phyloP scores from a whole-genome alignment of 2,888 invertebrate species.

The Ectemnius lituratus region DNA sequence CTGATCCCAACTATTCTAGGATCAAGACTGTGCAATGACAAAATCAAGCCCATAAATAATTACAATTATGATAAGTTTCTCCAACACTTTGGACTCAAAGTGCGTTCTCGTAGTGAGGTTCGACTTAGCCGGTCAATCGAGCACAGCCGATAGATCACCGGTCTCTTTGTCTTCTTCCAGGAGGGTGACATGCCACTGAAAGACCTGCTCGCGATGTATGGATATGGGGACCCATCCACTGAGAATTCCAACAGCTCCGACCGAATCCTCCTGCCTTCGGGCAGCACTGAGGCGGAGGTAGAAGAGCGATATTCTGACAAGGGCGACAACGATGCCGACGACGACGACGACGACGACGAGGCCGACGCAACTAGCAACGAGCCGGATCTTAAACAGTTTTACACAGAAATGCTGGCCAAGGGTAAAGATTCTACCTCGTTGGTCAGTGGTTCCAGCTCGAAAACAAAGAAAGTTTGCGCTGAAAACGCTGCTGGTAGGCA shows the following conservation, averaged over 20 bases:
- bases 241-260: slow-evolving; percentile 75
- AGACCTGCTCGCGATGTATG: slow-evolving; percentile 93
- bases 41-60: slow-evolving; percentile 65
- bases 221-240: slow-evolving; percentile 80
- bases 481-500: slow-evolving; percentile 29
- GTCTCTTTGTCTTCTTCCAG: slow-evolving; percentile 73
- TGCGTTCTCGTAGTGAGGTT: slow-evolving; percentile 66
- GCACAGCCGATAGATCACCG: slow-evolving; percentile 12
- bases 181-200: slow-evolving; percentile 98
- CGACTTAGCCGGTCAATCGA: slow-evolving; percentile 46
- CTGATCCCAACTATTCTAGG: slow-evolving; percentile 65
- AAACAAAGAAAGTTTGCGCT: slow-evolving; percentile 33
- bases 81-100: slow-evolving; percentile 65
- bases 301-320: slow-evolving; percentile 68
- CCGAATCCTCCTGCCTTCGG: slow-evolving; percentile 66
- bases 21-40: slow-evolving; percentile 66
- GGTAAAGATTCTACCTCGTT: slow-evolving; percentile 57
- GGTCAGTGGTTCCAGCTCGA: slow-evolving; percentile 43
- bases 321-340: slow-evolving; percentile 72
- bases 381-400: slow-evolving; percentile 74
- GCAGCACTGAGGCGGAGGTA: slow-evolving; percentile 67
- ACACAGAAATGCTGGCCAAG: slow-evolving; percentile 74
- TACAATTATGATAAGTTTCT: slow-evolving; percentile 66
- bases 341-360: slow-evolving; percentile 73
- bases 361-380: slow-evolving; percentile 68